Conservation (phyloP, 2,888 invertebrate species). For the Augiades crinisus region DNA sequence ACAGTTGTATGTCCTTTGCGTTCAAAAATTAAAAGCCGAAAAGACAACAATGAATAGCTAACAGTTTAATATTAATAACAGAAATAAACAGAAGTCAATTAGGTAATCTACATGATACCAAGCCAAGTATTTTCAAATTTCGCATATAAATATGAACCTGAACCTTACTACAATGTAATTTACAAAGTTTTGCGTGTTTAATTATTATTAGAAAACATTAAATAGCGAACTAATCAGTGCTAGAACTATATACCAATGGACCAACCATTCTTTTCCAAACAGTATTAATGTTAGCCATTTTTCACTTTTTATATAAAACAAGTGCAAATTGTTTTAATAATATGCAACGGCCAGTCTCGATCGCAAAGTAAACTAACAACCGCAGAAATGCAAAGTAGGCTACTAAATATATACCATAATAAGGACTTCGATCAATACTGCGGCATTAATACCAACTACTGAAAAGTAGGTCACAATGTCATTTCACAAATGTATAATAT, state of each 20-base stretch:
- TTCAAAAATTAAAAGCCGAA: slow-evolving; percentile 19
- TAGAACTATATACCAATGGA: slow-evolving; percentile 25
- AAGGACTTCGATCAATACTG: slow-evolving; percentile 31
- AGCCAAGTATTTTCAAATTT: too few species aligned
- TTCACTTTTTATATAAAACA: slow-evolving; percentile 4
- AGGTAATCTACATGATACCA: too few species aligned
- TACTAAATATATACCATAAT: slow-evolving; percentile 4
- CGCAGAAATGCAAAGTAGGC: not conserved
- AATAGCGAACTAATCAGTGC: not conserved
- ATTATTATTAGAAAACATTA: not conserved
- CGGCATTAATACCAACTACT: slow-evolving; percentile 22
- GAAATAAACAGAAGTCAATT: not conserved
- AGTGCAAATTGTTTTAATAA: not conserved
- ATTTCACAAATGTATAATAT: not conserved
- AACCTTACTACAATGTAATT: not conserved
- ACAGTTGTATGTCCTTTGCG: slow-evolving; percentile 6
- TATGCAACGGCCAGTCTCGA: not conserved
- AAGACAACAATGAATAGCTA: not conserved
- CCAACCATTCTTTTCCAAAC: slow-evolving; percentile 61
- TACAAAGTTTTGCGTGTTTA: slow-evolving; percentile 4
- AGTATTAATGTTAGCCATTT: slow-evolving; percentile 39
- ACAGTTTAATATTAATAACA: not conserved
- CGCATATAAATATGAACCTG: not conserved
- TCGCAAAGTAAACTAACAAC: not conserved
- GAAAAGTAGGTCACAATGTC: slow-evolving; percentile 27